phyloP scores from a whole-genome alignment of 2,888 invertebrate species.

The Hypolimnas misippus region DNA sequence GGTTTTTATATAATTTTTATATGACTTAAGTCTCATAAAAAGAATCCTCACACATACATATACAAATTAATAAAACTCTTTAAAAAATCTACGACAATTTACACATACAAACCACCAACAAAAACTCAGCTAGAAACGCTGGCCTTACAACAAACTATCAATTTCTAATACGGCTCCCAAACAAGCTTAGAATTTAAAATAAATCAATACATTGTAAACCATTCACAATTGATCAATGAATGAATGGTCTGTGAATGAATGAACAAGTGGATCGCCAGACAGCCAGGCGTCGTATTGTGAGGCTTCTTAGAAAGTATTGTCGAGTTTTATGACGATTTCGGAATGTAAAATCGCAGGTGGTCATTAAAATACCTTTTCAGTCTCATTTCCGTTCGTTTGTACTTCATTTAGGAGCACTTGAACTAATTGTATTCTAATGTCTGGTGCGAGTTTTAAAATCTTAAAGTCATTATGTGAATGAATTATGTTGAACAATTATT shows the following conservation, averaged over 20 bases:
- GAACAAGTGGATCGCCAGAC: conserved; percentile 59
- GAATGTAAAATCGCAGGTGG: conserved; percentile 63
- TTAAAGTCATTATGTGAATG: not conserved
- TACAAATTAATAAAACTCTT: not conserved
- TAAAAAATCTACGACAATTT: not conserved
- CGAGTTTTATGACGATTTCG: conserved; percentile 40
- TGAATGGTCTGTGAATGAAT: conserved; percentile 47
- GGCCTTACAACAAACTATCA: too few species aligned
- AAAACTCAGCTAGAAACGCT: too few species aligned
- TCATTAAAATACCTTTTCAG: conserved; percentile 72
- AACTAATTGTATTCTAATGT: conserved; percentile 33
- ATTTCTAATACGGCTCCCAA: conserved; percentile 24
- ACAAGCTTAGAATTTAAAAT: conserved; percentile 16
- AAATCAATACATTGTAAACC: conserved; percentile 25
- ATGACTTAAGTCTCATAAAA: too few species aligned
- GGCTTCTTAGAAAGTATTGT: conserved; percentile 37
- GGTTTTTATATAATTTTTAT: too few species aligned
- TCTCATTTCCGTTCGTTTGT: conserved; percentile 68
- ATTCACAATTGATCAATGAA: conserved; percentile 22
- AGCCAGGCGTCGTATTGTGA: conserved; percentile 22
- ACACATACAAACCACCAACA: not conserved
- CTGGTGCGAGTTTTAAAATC: conserved; percentile 3
- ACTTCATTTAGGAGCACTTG: conserved; percentile 13
- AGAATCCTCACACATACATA: too few species aligned
- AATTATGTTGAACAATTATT: too few species aligned